Percentiles rank a stretch among this genome's conserved stretches.
Evolutionary conservation across 2,797 vertebrate species (phyloP).

Genomic region (Notolepis coatsorum): DNA sequence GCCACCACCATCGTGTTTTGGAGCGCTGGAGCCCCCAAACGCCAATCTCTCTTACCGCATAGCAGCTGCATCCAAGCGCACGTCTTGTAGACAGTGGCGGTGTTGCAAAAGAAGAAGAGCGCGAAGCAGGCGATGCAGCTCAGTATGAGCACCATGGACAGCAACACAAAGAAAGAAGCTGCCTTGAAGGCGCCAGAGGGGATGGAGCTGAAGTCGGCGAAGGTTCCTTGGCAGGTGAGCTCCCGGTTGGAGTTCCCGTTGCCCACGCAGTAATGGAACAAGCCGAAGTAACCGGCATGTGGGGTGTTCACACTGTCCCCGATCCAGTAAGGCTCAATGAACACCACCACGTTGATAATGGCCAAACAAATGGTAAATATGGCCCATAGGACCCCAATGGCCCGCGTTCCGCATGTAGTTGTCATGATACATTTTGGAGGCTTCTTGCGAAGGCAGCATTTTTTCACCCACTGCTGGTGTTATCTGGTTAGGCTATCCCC

Average conservation of each 20-base stretch:
- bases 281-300: conserved; percentile 90
- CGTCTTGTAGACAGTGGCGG: conserved; percentile 94
- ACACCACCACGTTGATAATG: conserved; percentile 93
- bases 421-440: conserved; percentile 90
- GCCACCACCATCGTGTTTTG: conserved; percentile 3
- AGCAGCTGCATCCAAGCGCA: conserved; percentile 94
- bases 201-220: conserved; percentile 91
- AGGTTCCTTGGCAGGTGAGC: conserved; percentile 88
- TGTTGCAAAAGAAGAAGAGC: conserved; percentile 95
- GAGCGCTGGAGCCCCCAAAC: neutral
- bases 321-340: conserved; percentile 93
- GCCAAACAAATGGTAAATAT: conserved; percentile 94
- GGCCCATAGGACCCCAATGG: conserved; percentile 91
- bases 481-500: conserved; percentile 43
- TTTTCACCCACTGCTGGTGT: conserved; percentile 38
- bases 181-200: conserved; percentile 90
- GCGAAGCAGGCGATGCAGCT: conserved; percentile 91
- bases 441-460: conserved; percentile 91
- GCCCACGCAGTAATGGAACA: conserved; percentile 91
- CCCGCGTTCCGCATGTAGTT: conserved; percentile 91
- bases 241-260: conserved; percentile 87
- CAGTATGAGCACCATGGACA: conserved; percentile 92
- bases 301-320: conserved; percentile 92
- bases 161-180: conserved; percentile 90
- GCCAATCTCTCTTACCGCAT: conserved; percentile 80